Conservation (phyloP, 2,888 invertebrate genomes). For the Cryptocheilus praepositus region DNA sequence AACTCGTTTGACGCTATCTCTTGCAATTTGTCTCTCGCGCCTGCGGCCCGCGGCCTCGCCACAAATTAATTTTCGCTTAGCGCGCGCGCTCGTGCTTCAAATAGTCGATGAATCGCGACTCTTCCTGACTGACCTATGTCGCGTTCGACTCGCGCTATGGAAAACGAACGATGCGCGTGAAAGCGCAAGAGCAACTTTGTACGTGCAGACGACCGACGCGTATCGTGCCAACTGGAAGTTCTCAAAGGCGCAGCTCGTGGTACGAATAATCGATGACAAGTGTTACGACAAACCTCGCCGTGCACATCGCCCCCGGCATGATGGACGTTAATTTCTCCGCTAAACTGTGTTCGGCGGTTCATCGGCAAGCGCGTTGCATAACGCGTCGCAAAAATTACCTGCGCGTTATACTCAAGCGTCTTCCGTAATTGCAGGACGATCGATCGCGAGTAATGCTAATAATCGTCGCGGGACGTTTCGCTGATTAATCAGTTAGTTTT, state of each 20-base stretch:
- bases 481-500: too few relatives aligned
- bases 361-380: too few relatives aligned
- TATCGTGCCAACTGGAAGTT: background rate
- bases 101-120: too few relatives aligned
- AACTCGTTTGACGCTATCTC: too few relatives aligned
- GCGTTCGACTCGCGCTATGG: background rate
- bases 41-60: too few relatives aligned
- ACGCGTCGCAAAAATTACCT: too few relatives aligned
- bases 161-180: conserved; percentile 11
- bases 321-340: conserved; percentile 3
- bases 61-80: conserved; percentile 1
- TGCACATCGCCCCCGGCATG: background rate
- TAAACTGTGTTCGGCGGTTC: too few relatives aligned
- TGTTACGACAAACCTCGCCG: conserved; percentile 19
- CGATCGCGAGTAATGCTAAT: too few relatives aligned
- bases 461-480: too few relatives aligned
- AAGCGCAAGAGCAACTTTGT: conserved; percentile 5
- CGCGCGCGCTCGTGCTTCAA: background rate
- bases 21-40: too few relatives aligned
- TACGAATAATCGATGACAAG: conserved; percentile 18
- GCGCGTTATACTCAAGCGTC: too few relatives aligned
- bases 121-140: background rate
- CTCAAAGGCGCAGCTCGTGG: background rate
- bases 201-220: background rate
- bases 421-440: too few relatives aligned